Percentiles rank a stretch among this genome's conserved stretches.
phyloP scores from a whole-genome alignment of 2,113 vertebrate genomes.

The Chloropsis hardwickii region DNA sequence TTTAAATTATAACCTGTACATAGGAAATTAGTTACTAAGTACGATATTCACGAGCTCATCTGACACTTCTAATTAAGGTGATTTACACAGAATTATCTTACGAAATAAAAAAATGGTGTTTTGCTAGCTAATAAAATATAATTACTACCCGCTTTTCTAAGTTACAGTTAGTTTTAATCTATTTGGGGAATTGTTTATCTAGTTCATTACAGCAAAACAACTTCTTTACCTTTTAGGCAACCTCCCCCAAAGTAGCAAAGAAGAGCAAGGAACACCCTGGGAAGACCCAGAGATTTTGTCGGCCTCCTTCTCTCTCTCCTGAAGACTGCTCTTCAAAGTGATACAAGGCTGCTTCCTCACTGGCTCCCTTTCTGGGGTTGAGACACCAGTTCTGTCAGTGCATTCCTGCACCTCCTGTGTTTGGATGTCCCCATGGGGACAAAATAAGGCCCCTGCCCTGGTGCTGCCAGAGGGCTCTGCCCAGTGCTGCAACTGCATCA shows the following conservation, averaged over 20 bases:
- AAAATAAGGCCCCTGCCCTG: not conserved
- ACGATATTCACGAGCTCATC: constrained; percentile 77
- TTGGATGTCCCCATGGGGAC: not conserved
- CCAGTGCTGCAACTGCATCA: not conserved
- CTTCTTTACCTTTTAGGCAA: constrained; percentile 56
- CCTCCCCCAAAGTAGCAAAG: not conserved
- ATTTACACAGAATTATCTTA: constrained; percentile 86
- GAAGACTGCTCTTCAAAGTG: not conserved
- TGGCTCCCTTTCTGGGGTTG: not conserved
- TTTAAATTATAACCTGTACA: constrained; percentile 85
- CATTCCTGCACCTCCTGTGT: rapidly evolving
- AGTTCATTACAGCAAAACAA: constrained; percentile 80
- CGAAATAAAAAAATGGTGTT: constrained; percentile 82
- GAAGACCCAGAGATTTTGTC: not conserved
- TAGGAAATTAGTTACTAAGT: constrained; percentile 83
- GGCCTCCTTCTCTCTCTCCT: not conserved
- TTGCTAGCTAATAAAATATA: constrained; percentile 83
- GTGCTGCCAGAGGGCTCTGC: not conserved
- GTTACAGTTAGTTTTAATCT: constrained; percentile 86
- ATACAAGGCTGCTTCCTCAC: not conserved
- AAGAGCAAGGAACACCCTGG: not conserved
- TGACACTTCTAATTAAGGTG: constrained; percentile 88
- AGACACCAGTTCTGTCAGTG: not conserved
- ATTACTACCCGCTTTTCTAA: constrained; percentile 79
- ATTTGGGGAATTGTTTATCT: constrained; percentile 85